These are phyloP conservation scores for Heterochromis multidens DNA, from an alignment of 2,113 vertebrate genomes.

Conservation along the genomic window DNA sequence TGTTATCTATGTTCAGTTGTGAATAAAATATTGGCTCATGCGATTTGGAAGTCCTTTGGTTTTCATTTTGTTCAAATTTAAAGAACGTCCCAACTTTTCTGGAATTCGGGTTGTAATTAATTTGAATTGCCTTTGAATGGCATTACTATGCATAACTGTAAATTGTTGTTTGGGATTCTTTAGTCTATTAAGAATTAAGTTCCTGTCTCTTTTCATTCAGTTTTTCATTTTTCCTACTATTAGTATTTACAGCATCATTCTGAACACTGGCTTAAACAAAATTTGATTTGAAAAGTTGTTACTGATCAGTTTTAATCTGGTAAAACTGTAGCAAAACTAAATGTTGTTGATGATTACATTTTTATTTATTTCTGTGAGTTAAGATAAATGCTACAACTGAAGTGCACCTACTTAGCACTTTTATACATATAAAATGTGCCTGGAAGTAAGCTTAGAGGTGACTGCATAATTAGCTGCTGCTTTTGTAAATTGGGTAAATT, in stretches of 20 bases:
- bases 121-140: too few relatives aligned
- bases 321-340: background rate
- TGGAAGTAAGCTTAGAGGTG: background rate
- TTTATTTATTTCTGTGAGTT: background rate
- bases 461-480: background rate
- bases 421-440: background rate
- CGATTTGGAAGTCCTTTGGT: background rate
- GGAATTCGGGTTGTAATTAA: too few relatives aligned
- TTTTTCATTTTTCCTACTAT: too few relatives aligned
- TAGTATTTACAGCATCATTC: background rate
- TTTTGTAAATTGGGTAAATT: background rate
- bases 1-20: too few relatives aligned
- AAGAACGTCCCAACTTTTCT: too few relatives aligned
- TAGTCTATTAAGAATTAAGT: background rate
- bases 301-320: background rate
- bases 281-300: background rate
- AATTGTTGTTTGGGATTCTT: background rate
- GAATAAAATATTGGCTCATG: too few relatives aligned
- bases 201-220: background rate
- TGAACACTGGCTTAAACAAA: background rate
- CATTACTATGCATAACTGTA: background rate
- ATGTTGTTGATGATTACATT: background rate
- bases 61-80: fast-evolving
- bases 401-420: background rate
- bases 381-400: background rate